Evolutionary conservation across 2,888 invertebrate genomes (phyloP), one percentile per base, ranked within the genome.

Genomic region (Proisotoma minuta): DNA sequence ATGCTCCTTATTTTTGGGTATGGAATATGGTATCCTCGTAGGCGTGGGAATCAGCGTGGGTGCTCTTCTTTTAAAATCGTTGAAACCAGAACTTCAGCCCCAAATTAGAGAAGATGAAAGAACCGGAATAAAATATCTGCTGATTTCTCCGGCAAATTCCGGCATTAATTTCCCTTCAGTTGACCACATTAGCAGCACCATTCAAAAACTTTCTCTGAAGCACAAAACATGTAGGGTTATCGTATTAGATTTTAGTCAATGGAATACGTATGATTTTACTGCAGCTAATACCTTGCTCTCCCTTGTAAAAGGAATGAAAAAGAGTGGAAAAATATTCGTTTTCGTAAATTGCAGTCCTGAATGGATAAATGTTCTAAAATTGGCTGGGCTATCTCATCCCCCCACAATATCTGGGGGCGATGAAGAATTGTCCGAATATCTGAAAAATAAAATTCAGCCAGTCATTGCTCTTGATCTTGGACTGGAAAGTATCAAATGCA

Each of bases 11-110:
- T 76, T 81, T 20, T 75, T 87, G 60, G 87, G 88, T 10, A 84
- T 89, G 39, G 89, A 89, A 78, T 75, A 84, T 39, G 87, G 87
- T 3, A 82, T 87, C 62, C 76, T 85, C 24, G 82, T 85, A 62
- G 87, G 87, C 1, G 83, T 87, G 3, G 78, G 77, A 0, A 79
- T 86, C 5, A 87, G 87, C 71, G 77, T 87, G 18, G 64, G 83
- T 3, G 77, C 87, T 56, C 76, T 88, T 10, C 78, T 87, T 18
- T 85, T 84, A 74, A 83, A 83, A 73, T 82, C 83, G 64, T 84
- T 87, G 0, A 79, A 85, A 60, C 87, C 88, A 1, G 81, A 82
- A 49, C 78, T 88, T 29, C 77, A 81, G 59, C 78, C 85, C n/a
- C 80, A 84, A 73, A 20, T 65, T 5, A 56, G 59, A 15, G 24